A percentile compares a stretch with the other conserved stretches of the same genome.
These are phyloP conservation scores for Melipona bicolor DNA, from an alignment of 2,888 invertebrate genomes.

Conservation along the genomic window DNA sequence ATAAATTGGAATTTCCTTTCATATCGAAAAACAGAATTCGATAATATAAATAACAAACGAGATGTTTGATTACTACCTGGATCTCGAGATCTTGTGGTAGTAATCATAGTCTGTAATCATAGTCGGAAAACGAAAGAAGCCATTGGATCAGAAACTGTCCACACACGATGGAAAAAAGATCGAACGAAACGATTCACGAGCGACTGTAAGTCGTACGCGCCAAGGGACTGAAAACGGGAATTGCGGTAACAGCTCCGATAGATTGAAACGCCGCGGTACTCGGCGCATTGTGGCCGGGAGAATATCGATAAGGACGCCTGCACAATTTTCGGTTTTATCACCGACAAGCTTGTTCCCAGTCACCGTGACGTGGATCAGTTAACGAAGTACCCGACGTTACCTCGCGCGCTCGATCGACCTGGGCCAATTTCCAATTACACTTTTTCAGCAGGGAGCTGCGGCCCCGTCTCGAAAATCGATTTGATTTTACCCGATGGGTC, in stretches of 20 bases:
- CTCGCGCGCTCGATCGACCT: conserved; percentile 31
- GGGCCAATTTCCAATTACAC: conserved; percentile 49
- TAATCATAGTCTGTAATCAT: no score
- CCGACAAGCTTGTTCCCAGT: conserved; percentile 37
- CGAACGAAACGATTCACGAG: background rate
- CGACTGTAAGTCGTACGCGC: background rate
- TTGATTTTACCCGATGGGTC: background rate
- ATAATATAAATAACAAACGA: no score
- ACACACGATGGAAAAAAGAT: background rate
- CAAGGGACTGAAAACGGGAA: background rate
- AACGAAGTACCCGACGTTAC: conserved; percentile 40
- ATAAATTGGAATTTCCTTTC: no score
- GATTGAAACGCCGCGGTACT: conserved; percentile 31
- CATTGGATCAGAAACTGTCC: no score
- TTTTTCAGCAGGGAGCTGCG: conserved; percentile 19
- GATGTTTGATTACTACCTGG: no score
- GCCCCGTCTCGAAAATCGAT: conserved; percentile 19
- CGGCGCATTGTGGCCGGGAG: conserved; percentile 20
- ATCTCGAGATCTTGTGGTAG: no score
- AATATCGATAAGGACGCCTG: conserved; percentile 37
- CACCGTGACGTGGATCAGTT: conserved; percentile 50
- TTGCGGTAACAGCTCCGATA: conserved; percentile 6
- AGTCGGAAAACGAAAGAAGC: no score
- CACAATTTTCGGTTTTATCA: conserved; percentile 51
- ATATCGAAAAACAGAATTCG: no score